Percentiles rank a stretch among this genome's conserved stretches.
These are phyloP conservation scores for Cancer borealis DNA, from an alignment of 2,888 invertebrate species.

Conservation along the genomic window DNA sequence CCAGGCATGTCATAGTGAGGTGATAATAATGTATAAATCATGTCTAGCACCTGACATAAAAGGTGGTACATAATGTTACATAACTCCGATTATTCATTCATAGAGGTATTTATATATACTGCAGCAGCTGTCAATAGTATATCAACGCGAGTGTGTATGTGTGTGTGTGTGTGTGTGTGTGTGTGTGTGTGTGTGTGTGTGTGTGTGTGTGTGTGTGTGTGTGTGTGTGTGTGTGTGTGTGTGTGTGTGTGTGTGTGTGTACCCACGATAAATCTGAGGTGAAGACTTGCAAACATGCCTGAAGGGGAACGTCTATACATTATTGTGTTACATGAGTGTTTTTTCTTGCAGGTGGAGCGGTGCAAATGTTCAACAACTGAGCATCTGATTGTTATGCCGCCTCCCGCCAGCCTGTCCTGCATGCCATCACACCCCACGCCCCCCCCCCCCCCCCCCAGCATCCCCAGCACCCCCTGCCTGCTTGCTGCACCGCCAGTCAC, in stretches of 20 bases:
- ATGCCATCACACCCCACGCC: not conserved
- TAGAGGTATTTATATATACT: not conserved
- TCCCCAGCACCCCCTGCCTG: not conserved
- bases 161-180: not conserved
- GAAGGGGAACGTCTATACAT: not conserved
- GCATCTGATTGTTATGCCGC: conserved; percentile 4
- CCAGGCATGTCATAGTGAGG: not conserved
- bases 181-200: not conserved
- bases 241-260: not conserved
- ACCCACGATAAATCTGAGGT: not conserved
- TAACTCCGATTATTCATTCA: not conserved
- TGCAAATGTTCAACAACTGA: not conserved
- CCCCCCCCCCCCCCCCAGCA: not conserved
- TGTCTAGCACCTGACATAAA: not conserved
- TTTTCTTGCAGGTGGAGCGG: not conserved
- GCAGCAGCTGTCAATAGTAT: not conserved
- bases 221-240: not conserved
- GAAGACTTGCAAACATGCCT: not conserved
- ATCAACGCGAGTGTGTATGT: not conserved
- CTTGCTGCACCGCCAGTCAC: not conserved
- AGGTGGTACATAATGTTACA: not conserved
- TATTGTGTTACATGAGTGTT: conserved; percentile 12
- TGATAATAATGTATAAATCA: not conserved
- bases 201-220: not conserved
- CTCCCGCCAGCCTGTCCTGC: not conserved